Base-by-base conservation (phyloP, 2,113 vertebrate species). In the Psilopsiagon aymara region DNA sequence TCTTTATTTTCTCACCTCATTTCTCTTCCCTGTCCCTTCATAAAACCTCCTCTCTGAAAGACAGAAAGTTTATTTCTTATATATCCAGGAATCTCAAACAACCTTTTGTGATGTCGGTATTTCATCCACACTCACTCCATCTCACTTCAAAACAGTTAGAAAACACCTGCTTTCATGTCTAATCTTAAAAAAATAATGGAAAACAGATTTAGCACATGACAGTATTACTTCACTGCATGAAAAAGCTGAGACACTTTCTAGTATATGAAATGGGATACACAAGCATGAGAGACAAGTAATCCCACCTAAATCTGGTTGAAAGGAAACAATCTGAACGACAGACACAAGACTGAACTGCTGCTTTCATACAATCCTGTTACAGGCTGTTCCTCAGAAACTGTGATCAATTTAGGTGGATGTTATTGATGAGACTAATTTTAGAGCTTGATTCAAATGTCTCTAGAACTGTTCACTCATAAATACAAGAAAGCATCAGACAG, bases 291-390 rank as follows among this genome's bases (percentile, higher is more conserved):
- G 67, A 68, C 57, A 88, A 89, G 62, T 57, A 83, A 94, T 79
- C 66, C 46, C 66, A 84, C 29, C 63, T 31, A 86, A 83, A 90
- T 74, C 21, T 90, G 44, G 77, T 74, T 86, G 37, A 74, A 74
- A 90, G 71, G 53, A 93, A 86, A 79, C 41, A 39, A 27, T 74
- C 28, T 88, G 88, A 95, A 63, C 86, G 82, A 90, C 49, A 93
- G 55, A 90, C 19, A 17, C 31, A 74, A 62, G 33, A 80, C 15
- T 53, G 28, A 86, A 77, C 21, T 39, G 23, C 9, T 94, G 46
- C 62, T 92, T 93, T 80, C 86, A 49, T 57, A 46, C 11, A 80
- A 76, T n/a, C 49, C 79, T 82, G 17, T 67, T 53, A 78, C 35
- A 86, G n/a, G 64, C 82, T 89, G 64, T 37, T 82, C 51, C 77